phyloP scores from a whole-genome alignment of 1,140 invertebrate genomes.

The Lineus longissimus region DNA sequence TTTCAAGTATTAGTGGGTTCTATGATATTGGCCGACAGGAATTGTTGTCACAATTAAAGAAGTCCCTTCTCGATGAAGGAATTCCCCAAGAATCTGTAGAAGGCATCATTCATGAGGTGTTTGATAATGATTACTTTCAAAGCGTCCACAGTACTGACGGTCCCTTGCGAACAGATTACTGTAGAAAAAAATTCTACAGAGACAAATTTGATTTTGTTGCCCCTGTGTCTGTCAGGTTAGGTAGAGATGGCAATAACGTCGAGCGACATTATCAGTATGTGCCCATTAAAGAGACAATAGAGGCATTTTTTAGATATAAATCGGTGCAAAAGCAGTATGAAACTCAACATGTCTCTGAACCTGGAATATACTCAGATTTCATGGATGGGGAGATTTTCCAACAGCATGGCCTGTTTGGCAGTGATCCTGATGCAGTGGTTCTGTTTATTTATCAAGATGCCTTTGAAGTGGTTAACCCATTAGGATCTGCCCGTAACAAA shows the following conservation, averaged over 20 bases:
- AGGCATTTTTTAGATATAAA: too few relatives aligned
- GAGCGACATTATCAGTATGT: conserved; percentile 1
- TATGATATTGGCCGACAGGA: too few relatives aligned
- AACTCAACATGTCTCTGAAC: too few relatives aligned
- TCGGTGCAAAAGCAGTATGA: too few relatives aligned
- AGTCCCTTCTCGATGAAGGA: neutral
- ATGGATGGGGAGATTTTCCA: too few relatives aligned
- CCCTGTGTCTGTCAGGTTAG: neutral
- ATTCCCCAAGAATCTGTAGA: neutral
- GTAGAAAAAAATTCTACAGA: neutral
- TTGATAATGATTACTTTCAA: neutral
- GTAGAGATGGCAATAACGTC: neutral
- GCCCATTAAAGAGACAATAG: neutral
- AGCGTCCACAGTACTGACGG: neutral
- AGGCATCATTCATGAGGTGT: neutral
- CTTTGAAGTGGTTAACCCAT: too few relatives aligned
- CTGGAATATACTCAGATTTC: too few relatives aligned
- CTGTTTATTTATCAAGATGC: too few relatives aligned
- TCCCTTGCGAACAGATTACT: neutral
- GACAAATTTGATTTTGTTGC: neutral
- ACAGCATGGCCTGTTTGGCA: too few relatives aligned
- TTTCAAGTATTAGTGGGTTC: too few relatives aligned
- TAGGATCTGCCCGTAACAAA: too few relatives aligned
- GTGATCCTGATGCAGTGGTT: too few relatives aligned
- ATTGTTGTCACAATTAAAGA: neutral